Evolutionary conservation across 2,888 invertebrate species (phyloP), one percentile per base, ranked within the genome.

Genomic region (Tanytarsus gracilentus): DNA sequence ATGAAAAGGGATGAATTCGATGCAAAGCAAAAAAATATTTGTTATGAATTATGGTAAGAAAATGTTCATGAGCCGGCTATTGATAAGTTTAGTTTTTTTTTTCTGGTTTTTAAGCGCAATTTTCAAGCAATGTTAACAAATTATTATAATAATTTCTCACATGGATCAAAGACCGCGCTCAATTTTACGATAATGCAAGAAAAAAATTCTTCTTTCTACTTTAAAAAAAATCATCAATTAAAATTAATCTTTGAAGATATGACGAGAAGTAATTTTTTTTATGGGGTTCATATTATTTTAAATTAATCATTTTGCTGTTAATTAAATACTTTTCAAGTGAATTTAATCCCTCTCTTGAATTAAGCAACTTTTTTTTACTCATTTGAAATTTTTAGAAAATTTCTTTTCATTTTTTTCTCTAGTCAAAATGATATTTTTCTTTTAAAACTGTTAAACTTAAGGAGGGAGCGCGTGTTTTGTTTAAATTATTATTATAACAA

Each of bases 161-260:
- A n/a, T n/a, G n/a, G n/a, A n/a, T n/a, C n/a, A n/a, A n/a, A n/a
- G n/a, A n/a, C n/a, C n/a, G n/a, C n/a, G n/a, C n/a, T n/a, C n/a
- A n/a, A n/a, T n/a, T n/a, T n/a, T n/a, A n/a, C n/a, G 23, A 9
- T 16, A 8, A 2, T 44, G 44, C 2, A 18, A 44, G 40, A 44
- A 44, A 9, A 9, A 2, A 18, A 44, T 8, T 2, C 40, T n/a
- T n/a, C n/a, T n/a, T n/a, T n/a, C n/a, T n/a, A n/a, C n/a, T n/a
- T n/a, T n/a, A n/a, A n/a, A n/a, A n/a, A n/a, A n/a, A n/a, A n/a
- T n/a, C n/a, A n/a, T n/a, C n/a, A 14, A 6, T 44, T 44, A 44
- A 44, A 44, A 44, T 44, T 44, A 44, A 44, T 44, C 44, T 44
- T 44, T 44, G 44, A 23, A 44, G 44, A 44, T 44, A 44, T 44